phyloP scores from a whole-genome alignment of 2,113 vertebrate genomes.

The Pagrus major region DNA sequence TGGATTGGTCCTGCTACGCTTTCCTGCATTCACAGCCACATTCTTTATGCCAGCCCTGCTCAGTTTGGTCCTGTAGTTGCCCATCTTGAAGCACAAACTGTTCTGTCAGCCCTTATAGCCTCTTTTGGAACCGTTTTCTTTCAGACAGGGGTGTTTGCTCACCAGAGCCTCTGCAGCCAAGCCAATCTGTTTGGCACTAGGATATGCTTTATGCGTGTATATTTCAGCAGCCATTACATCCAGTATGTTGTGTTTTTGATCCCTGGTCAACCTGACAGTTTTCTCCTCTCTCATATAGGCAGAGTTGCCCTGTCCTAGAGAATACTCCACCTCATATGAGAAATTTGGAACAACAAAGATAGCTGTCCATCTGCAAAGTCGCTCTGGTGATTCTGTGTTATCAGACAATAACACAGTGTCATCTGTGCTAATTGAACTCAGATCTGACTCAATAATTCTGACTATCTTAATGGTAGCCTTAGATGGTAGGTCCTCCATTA shows the following conservation, averaged over 20 bases:
- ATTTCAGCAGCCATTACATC: constrained; percentile 14
- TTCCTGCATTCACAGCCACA: background rate
- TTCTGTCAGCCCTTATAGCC: background rate
- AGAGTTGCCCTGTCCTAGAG: constrained; percentile 35
- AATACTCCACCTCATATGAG: background rate
- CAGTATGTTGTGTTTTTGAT: constrained; percentile 50
- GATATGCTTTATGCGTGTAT: constrained; percentile 2
- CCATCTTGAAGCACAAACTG: background rate
- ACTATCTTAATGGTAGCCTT: background rate
- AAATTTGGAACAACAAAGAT: background rate
- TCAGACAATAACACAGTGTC: background rate
- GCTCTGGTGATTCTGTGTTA: background rate
- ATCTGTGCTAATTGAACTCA: background rate
- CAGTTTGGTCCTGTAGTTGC: background rate
- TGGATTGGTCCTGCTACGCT: background rate
- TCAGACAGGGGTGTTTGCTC: constrained; percentile 35
- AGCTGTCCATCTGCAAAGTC: background rate
- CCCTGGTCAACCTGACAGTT: constrained; percentile 14
- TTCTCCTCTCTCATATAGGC: constrained; percentile 26
- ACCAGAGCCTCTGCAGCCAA: constrained; percentile 48
- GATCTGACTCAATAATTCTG: background rate
- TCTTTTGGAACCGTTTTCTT: background rate
- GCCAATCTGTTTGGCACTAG: constrained; percentile 27
- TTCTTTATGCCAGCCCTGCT: background rate
- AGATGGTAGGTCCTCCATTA: background rate